These are phyloP conservation scores for Baronia brevicornis DNA, from an alignment of 2,888 invertebrate genomes.

Conservation along the genomic window DNA sequence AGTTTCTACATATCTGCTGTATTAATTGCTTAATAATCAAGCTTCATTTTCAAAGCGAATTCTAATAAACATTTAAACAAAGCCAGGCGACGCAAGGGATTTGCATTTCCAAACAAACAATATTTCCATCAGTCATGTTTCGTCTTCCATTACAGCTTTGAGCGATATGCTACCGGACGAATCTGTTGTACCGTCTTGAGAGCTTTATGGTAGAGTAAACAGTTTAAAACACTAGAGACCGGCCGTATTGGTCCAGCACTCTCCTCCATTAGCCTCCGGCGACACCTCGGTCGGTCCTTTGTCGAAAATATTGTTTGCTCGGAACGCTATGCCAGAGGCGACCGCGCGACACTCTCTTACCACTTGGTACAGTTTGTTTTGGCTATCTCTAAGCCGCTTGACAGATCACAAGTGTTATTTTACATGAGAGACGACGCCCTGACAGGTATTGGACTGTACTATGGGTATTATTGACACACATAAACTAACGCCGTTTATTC, in stretches of 20 bases:
- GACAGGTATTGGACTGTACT: slow-evolving; percentile 8
- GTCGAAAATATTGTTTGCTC: slow-evolving; percentile 64
- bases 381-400: slow-evolving; percentile 33
- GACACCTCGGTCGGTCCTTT: slow-evolving; percentile 65
- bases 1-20: too few relatives aligned
- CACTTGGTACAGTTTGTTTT: slow-evolving; percentile 56
- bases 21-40: too few relatives aligned
- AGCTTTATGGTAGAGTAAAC: slow-evolving; percentile 74
- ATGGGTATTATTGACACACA: too few relatives aligned
- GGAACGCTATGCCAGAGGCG: slow-evolving; percentile 43
- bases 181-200: slow-evolving; percentile 44
- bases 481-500: too few relatives aligned
- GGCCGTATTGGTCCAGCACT: slow-evolving; percentile 70
- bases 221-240: slow-evolving; percentile 73
- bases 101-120: too few relatives aligned
- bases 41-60: too few relatives aligned
- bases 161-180: slow-evolving; percentile 37
- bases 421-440: slow-evolving; percentile 21
- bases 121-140: too few relatives aligned
- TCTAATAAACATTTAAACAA: too few relatives aligned
- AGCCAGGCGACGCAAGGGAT: too few relatives aligned
- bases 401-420: slow-evolving; percentile 24
- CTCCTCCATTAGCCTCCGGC: slow-evolving; percentile 66
- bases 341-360: slow-evolving; percentile 50
- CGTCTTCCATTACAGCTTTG: slow-evolving; percentile 23